Evolutionary conservation across 2,797 vertebrate genomes (phyloP).

Genomic region (Pteronotus mesoamericanus): DNA sequence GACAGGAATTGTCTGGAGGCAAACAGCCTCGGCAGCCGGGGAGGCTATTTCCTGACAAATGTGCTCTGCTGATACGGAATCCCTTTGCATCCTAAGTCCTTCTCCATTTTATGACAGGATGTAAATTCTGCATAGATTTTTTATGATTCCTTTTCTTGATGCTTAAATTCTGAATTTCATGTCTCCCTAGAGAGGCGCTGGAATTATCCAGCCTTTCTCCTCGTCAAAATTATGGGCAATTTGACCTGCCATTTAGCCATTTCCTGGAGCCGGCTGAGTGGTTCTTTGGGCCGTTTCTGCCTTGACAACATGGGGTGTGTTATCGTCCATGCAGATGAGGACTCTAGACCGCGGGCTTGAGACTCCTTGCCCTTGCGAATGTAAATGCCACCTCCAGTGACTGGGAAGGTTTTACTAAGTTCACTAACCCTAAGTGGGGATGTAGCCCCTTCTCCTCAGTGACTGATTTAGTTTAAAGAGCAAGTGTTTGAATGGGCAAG

Average conservation of each 20-base stretch:
- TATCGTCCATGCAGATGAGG: constrained; percentile 52
- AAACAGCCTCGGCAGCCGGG: background rate
- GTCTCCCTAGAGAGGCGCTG: constrained; percentile 44
- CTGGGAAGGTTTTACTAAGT: constrained; percentile 9
- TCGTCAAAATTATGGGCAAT: constrained; percentile 69
- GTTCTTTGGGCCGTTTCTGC: constrained; percentile 45
- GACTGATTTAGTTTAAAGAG: constrained; percentile 13
- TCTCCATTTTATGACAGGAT: constrained; percentile 38
- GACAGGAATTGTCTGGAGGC: constrained; percentile 43
- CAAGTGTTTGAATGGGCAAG: background rate
- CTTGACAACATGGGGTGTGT: constrained; percentile 36
- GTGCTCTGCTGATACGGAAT: background rate
- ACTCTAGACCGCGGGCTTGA: background rate
- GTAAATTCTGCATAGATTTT: constrained; percentile 58
- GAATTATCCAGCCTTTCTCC: constrained; percentile 62
- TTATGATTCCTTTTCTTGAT: constrained; percentile 53
- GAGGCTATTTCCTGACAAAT: constrained; percentile 44
- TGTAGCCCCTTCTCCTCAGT: background rate
- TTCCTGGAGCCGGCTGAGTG: constrained; percentile 50
- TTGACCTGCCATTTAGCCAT: constrained; percentile 65
- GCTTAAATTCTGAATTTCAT: constrained; percentile 67
- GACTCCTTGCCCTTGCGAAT: constrained; percentile 40
- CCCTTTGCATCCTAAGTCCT: constrained; percentile 56
- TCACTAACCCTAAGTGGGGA: background rate
- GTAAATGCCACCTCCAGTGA: constrained; percentile 21